Percentiles rank a stretch among this genome's conserved stretches.
Evolutionary conservation across 1,140 invertebrate species (phyloP).

Genomic region (Antheraea pernyi): DNA sequence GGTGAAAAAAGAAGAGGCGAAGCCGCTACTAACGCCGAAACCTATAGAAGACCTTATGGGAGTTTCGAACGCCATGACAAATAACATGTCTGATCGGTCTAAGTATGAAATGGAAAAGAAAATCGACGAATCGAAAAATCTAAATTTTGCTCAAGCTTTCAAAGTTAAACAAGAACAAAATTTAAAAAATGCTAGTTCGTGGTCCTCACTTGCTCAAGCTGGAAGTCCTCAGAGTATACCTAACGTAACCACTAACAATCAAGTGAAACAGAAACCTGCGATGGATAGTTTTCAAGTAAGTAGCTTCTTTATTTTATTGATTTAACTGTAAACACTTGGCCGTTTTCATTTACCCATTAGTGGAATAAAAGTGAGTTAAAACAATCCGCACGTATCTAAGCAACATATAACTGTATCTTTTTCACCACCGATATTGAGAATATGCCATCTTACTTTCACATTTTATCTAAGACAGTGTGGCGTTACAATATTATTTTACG

Average conservation of each 20-base stretch:
- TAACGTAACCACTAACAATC: conserved; percentile 79
- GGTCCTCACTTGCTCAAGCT: conserved; percentile 93
- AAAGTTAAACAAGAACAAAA: conserved; percentile 86
- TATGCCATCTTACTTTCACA: no score
- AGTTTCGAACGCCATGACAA: conserved; percentile 72
- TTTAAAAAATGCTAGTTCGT: conserved; percentile 94
- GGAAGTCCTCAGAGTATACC: conserved; percentile 84
- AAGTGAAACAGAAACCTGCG: conserved; percentile 82
- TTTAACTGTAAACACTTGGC: neutral
- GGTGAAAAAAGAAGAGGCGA: conserved; percentile 80
- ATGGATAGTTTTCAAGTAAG: conserved; percentile 85
- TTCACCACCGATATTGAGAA: no score
- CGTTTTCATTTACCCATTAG: no score
- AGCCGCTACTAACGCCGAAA: conserved; percentile 80
- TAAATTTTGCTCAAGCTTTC: conserved; percentile 83
- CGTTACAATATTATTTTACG: no score
- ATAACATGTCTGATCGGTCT: conserved; percentile 65
- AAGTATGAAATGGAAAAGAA: conserved; percentile 77
- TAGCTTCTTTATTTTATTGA: conserved; percentile 5
- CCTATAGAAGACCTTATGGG: conserved; percentile 82
- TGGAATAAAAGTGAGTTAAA: no score
- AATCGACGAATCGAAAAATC: conserved; percentile 74
- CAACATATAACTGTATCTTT: no score
- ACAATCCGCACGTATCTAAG: no score
- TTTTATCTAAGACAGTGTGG: no score